Conservation (phyloP, 37 sponge, comb jelly and placozoan species). For the Eunapius fragilis region DNA sequence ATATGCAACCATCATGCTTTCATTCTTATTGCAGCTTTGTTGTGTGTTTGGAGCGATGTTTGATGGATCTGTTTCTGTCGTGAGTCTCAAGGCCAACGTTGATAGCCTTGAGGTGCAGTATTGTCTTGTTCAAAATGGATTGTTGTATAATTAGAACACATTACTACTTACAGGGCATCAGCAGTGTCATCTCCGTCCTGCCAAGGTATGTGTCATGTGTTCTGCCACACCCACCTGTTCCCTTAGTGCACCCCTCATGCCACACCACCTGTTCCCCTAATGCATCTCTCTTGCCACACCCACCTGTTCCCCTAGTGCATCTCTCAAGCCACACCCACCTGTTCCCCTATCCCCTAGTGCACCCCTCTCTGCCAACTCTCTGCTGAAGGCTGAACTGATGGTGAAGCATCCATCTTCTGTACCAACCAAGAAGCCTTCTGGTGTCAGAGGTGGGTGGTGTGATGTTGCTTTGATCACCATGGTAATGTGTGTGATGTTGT, state of each 20-base stretch:
- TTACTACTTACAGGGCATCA: neutral
- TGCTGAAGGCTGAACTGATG: slow-evolving; percentile 59
- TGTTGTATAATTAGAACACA: neutral
- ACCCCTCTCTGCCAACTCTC: slow-evolving; percentile 54
- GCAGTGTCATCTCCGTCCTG: slow-evolving; percentile 8
- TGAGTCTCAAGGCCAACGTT: neutral
- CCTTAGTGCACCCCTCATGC: no score
- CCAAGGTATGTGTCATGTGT: slow-evolving; percentile 14
- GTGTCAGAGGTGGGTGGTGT: neutral
- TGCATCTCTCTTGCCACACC: neutral
- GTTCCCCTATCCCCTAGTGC: slow-evolving; percentile 21
- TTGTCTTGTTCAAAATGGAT: neutral
- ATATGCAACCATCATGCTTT: no score
- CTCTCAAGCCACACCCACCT: neutral
- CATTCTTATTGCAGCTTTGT: neutral
- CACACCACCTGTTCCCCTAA: no score
- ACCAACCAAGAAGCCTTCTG: slow-evolving; percentile 1
- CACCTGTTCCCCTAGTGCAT: neutral
- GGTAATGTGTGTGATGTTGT: no score
- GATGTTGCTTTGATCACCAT: no score
- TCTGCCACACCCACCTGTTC: no score
- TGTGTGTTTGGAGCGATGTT: slow-evolving; percentile 15
- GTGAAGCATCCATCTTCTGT: neutral
- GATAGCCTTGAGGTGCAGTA: neutral
- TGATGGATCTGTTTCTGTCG: slow-evolving; percentile 9